Conservation (phyloP, 1,140 invertebrate genomes). For the Phocides pigmalion region DNA sequence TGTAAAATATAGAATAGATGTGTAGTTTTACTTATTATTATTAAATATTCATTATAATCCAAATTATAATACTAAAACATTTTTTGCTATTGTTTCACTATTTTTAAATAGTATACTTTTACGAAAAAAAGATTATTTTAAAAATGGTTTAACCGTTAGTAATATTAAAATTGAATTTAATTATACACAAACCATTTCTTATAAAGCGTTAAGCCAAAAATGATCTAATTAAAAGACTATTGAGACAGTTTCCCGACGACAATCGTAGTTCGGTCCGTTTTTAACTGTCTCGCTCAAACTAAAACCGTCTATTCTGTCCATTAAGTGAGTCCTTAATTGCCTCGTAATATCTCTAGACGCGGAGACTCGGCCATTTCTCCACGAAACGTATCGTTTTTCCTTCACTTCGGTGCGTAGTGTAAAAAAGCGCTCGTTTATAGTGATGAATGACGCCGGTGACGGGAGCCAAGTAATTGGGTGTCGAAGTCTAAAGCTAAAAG, state of each 20-base stretch:
- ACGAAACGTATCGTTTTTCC: slow-evolving; percentile 42
- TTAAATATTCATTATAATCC: too few species aligned
- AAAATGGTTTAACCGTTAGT: too few species aligned
- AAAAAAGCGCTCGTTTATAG: slow-evolving; percentile 72
- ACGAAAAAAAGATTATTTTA: too few species aligned
- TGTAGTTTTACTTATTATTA: too few species aligned
- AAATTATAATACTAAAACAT: too few species aligned
- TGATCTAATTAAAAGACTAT: slow-evolving; percentile 1
- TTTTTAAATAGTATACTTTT: too few species aligned
- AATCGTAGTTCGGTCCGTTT: neutral
- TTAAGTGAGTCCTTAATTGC: slow-evolving; percentile 49
- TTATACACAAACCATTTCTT: slow-evolving; percentile 46
- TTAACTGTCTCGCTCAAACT: neutral
- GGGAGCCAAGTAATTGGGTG: slow-evolving; percentile 73
- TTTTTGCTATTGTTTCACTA: too few species aligned
- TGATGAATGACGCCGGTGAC: slow-evolving; percentile 70
- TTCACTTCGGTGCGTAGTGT: slow-evolving; percentile 38
- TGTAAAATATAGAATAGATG: too few species aligned
- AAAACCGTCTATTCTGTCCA: neutral
- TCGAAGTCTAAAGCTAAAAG: slow-evolving; percentile 78
- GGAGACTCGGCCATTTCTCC: slow-evolving; percentile 38
- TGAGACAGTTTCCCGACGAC: neutral
- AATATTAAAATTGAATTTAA: neutral
- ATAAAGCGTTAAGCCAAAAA: neutral
- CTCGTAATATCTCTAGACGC: slow-evolving; percentile 37